Conservation (phyloP, 2,113 vertebrate genomes). For the Protobothrops flavoviridis region DNA sequence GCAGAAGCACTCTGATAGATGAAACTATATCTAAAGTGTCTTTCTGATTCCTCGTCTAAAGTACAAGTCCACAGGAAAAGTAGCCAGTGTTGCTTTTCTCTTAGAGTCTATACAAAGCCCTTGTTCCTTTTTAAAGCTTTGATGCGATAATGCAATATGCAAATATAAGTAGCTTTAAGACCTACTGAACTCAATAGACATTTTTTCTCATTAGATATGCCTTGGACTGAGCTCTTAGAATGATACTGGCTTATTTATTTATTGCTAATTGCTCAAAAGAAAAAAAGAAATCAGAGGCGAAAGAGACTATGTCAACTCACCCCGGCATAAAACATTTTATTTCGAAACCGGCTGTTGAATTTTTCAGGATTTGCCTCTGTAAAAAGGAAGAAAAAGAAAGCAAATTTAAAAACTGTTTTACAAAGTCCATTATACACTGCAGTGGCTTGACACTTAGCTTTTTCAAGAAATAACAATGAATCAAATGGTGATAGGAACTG, state of each 20-base stretch:
- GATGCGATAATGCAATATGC: background rate
- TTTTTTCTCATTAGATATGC: background rate
- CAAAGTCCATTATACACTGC: background rate
- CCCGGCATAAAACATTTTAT: constrained; percentile 98
- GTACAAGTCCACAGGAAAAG: background rate
- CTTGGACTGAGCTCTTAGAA: background rate
- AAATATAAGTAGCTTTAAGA: background rate
- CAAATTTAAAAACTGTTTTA: constrained; percentile 3
- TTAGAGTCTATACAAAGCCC: background rate
- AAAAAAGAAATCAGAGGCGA: background rate
- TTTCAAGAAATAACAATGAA: background rate
- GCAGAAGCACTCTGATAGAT: background rate
- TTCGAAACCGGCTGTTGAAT: constrained; percentile 94
- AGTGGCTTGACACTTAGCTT: background rate
- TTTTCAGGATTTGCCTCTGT: constrained; percentile 96
- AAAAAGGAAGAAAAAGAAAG: constrained; percentile 44
- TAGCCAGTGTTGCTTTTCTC: background rate
- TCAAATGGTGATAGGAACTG: background rate
- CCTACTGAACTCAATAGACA: background rate
- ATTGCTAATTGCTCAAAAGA: background rate
- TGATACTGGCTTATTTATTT: background rate
- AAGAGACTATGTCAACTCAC: constrained; percentile 73
- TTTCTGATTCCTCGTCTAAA: background rate
- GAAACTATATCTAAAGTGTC: background rate
- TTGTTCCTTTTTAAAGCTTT: background rate